These are phyloP conservation scores for Pithys albifrons DNA, from an alignment of 2,113 vertebrate species.

Conservation along the genomic window DNA sequence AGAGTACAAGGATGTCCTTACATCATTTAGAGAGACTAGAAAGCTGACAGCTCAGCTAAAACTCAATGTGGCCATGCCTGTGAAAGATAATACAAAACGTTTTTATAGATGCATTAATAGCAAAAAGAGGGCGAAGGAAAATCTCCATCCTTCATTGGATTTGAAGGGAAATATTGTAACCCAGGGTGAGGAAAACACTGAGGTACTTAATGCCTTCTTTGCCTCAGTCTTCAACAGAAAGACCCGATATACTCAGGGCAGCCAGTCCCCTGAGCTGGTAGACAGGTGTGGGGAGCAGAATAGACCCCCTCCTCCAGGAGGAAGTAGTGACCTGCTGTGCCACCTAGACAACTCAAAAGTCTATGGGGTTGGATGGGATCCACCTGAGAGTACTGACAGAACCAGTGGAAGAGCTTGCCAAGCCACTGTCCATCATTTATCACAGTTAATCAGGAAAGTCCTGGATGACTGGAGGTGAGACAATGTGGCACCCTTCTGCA, in stretches of 20 bases:
- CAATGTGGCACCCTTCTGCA: neutral
- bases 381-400: neutral
- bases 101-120: neutral
- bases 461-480: neutral
- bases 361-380: neutral
- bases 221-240: neutral
- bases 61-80: accelerated
- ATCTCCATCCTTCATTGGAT: neutral
- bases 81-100: neutral
- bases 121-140: neutral
- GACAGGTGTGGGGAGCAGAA: neutral
- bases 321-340: neutral
- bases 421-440: neutral
- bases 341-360: neutral
- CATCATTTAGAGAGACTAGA: neutral
- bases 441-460: neutral
- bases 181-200: neutral
- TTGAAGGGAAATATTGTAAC: neutral
- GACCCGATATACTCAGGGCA: neutral
- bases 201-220: neutral
- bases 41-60: neutral
- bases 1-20: neutral
- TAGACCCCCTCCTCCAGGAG: neutral
- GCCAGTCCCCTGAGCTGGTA: accelerated
- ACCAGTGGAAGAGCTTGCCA: neutral